These are phyloP conservation scores for Eciton burchellii DNA, from an alignment of 1,140 invertebrate genomes.

Conservation along the genomic window DNA sequence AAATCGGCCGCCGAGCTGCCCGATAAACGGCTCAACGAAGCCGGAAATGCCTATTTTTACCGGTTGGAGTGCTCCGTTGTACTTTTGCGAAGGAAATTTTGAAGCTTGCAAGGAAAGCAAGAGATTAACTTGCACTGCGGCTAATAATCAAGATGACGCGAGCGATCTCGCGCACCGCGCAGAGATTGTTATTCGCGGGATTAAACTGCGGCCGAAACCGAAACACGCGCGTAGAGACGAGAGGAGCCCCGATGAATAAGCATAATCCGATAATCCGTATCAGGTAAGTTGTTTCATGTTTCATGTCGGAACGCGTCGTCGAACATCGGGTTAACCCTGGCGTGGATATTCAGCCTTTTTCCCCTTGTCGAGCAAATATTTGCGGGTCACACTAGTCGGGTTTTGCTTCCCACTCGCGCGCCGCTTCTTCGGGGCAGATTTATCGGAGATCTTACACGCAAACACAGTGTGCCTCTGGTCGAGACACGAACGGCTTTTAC, in stretches of 20 bases:
- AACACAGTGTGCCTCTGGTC: conserved; percentile 35
- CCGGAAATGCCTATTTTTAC: too few relatives aligned
- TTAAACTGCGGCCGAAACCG: neutral
- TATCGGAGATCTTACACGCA: conserved; percentile 58
- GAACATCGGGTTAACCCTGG: conserved; percentile 33
- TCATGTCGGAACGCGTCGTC: conserved; percentile 9
- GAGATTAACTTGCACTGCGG: too few relatives aligned
- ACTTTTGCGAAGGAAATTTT: too few relatives aligned
- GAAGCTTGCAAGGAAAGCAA: too few relatives aligned
- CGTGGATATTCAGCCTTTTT: conserved; percentile 41
- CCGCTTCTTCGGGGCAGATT: conserved; percentile 37
- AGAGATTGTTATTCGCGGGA: too few relatives aligned
- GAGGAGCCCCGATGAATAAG: neutral
- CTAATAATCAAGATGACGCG: too few relatives aligned
- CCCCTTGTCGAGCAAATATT: conserved; percentile 64
- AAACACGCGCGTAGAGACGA: neutral
- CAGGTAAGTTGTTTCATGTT: conserved; percentile 4
- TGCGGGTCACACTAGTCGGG: conserved; percentile 47
- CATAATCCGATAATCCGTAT: conserved; percentile 4
- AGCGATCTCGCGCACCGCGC: too few relatives aligned
- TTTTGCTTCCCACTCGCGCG: conserved; percentile 21
- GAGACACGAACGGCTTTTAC: conserved; percentile 35
- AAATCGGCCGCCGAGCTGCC: too few relatives aligned
- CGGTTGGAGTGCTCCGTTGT: too few relatives aligned
- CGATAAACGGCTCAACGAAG: too few relatives aligned